phyloP scores from a whole-genome alignment of 2,113 vertebrate genomes.

The Pterocles orientalis region DNA sequence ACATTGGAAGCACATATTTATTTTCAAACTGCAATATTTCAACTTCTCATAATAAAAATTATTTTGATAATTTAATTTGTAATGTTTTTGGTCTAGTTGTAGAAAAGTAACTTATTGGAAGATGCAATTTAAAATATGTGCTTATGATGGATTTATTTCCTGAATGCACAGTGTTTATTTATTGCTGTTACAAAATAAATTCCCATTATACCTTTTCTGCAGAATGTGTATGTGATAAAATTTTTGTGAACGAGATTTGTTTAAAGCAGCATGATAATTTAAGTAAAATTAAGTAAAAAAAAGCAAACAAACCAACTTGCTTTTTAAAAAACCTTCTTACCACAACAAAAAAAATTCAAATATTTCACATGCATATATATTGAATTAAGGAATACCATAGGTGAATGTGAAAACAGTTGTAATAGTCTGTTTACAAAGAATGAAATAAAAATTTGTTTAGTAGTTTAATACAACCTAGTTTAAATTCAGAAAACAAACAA shows the following conservation, averaged over 20 bases:
- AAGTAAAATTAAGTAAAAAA: slow-evolving; percentile 29
- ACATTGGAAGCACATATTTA: slow-evolving; percentile 2
- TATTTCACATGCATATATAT: neutral
- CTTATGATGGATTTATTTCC: slow-evolving; percentile 40
- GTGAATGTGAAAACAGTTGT: neutral
- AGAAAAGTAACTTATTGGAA: slow-evolving; percentile 31
- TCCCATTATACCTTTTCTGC: slow-evolving; percentile 49
- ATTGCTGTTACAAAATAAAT: slow-evolving; percentile 43
- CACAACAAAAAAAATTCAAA: neutral
- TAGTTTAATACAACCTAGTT: neutral
- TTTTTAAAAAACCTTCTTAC: slow-evolving; percentile 26
- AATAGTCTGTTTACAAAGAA: neutral
- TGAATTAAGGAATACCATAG: neutral
- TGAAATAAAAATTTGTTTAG: neutral
- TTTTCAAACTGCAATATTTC: slow-evolving; percentile 32
- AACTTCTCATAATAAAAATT: slow-evolving; percentile 33
- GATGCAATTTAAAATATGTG: neutral
- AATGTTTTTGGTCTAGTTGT: neutral
- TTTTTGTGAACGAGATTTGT: slow-evolving; percentile 9
- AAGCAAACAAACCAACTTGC: neutral
- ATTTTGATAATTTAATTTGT: slow-evolving; percentile 39
- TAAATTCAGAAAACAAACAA: neutral
- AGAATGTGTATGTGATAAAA: slow-evolving; percentile 46
- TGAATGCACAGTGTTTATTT: slow-evolving; percentile 35
- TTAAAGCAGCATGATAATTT: slow-evolving; percentile 13